phyloP scores from a whole-genome alignment of 1,140 invertebrate genomes.

The Saccostrea cuccullata region DNA sequence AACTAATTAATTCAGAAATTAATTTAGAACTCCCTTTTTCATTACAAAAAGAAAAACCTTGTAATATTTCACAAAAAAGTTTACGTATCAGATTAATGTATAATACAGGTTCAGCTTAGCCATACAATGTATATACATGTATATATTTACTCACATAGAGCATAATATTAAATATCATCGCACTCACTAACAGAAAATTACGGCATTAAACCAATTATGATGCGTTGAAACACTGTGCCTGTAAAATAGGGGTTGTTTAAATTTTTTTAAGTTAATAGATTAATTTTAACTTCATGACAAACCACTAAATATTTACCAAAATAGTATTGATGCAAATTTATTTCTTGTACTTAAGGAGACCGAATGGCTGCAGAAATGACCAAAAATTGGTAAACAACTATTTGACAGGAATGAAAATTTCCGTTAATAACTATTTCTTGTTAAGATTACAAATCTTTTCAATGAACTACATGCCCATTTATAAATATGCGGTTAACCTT shows the following conservation, averaged over 20 bases:
- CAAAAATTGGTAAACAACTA: not conserved
- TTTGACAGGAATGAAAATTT: slow-evolving; percentile 9
- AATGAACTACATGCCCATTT: slow-evolving; percentile 32
- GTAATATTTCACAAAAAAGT: too few species aligned
- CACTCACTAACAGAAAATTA: not conserved
- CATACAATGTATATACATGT: too few species aligned
- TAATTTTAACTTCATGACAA: not conserved
- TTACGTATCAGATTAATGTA: too few species aligned
- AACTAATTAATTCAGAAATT: too few species aligned
- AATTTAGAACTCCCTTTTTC: too few species aligned
- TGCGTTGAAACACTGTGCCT: not conserved
- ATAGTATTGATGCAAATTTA: not conserved
- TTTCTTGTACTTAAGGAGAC: not conserved
- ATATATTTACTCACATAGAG: not conserved
- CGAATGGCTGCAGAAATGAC: not conserved
- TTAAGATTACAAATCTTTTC: slow-evolving; percentile 22
- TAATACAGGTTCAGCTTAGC: too few species aligned
- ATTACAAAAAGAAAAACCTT: too few species aligned
- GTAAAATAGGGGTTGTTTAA: slow-evolving; percentile 3
- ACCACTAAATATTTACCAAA: not conserved
- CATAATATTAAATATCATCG: not conserved
- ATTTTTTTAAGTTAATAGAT: not conserved
- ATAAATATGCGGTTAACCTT: slow-evolving; percentile 27
- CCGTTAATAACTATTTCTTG: slow-evolving; percentile 18
- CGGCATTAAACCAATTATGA: not conserved